Evolutionary conservation across 2,888 invertebrate species (phyloP).

Genomic region (Tenthredo distinguenda): DNA sequence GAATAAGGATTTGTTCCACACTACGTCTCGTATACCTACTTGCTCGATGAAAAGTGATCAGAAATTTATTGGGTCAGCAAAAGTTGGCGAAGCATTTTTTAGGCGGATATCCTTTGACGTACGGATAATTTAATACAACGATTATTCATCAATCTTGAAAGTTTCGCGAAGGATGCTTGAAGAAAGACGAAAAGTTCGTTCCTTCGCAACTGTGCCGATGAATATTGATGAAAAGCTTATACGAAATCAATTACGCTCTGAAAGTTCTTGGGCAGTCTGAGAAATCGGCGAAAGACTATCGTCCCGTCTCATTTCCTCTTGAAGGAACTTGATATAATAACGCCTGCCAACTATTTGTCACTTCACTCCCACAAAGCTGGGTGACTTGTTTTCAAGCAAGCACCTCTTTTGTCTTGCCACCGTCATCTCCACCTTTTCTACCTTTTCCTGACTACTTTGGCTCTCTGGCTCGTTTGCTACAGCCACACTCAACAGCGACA

Average conservation of each 20-base stretch:
- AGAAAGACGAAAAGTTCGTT: slow-evolving; percentile 41
- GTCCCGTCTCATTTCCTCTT: slow-evolving; percentile 32
- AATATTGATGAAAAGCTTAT: slow-evolving; percentile 50
- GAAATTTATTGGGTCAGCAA: neutral
- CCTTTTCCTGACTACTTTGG: slow-evolving; percentile 35
- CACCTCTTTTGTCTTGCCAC: slow-evolving; percentile 50
- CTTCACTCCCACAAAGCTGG: slow-evolving; percentile 45
- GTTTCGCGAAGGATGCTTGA: slow-evolving; percentile 29
- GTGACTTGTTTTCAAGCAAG: slow-evolving; percentile 51
- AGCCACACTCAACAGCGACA: slow-evolving; percentile 32
- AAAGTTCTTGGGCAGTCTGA: slow-evolving; percentile 45
- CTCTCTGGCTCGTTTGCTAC: slow-evolving; percentile 37
- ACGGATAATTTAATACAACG: slow-evolving; percentile 32
- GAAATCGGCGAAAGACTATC: slow-evolving; percentile 37
- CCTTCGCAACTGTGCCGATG: slow-evolving; percentile 46
- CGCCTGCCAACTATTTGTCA: slow-evolving; percentile 50
- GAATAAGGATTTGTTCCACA: neutral
- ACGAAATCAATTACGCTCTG: slow-evolving; percentile 48
- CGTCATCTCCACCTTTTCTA: slow-evolving; percentile 35
- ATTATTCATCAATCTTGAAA: slow-evolving; percentile 47
- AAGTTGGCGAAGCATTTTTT: slow-evolving; percentile 19
- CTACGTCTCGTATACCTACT: neutral
- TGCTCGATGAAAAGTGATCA: neutral
- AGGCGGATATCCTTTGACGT: slow-evolving; percentile 16
- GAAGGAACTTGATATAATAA: slow-evolving; percentile 44